Conservation (phyloP, 2,797 vertebrate genomes). For the Hipposideros larvatus region DNA sequence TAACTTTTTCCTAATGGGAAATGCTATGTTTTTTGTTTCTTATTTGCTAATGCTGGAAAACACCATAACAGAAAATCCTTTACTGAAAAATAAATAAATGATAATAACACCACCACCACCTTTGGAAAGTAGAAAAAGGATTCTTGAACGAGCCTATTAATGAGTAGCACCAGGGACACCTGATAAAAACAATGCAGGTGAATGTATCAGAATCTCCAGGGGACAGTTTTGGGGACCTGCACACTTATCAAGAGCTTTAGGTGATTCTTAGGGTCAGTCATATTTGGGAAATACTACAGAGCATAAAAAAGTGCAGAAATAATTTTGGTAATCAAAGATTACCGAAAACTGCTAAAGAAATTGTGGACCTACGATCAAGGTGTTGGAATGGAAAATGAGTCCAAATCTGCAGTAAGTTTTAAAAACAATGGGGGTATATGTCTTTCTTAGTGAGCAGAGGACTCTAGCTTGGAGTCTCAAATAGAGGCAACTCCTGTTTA, state of each 20-base stretch:
- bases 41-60: not conserved
- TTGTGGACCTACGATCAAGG: no score
- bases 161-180: not conserved
- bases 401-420: no score
- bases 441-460: no score
- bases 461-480: no score
- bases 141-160: not conserved
- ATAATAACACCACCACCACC: not conserved
- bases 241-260: not conserved
- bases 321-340: no score
- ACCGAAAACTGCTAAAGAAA: no score
- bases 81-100: not conserved
- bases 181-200: not conserved
- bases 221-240: not conserved
- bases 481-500: no score
- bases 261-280: not conserved
- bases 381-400: no score
- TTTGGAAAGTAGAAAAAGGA: not conserved
- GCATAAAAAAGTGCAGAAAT: not conserved
- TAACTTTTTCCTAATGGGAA: not conserved
- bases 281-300: not conserved
- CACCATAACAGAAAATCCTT: not conserved
- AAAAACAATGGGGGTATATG: no score
- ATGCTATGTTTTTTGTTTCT: not conserved
- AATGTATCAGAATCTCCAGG: not conserved